A percentile compares a stretch with the other conserved stretches of the same genome.
Evolutionary conservation across 2,113 vertebrate species (phyloP).

Genomic region (Ivindomyrus marchei): DNA sequence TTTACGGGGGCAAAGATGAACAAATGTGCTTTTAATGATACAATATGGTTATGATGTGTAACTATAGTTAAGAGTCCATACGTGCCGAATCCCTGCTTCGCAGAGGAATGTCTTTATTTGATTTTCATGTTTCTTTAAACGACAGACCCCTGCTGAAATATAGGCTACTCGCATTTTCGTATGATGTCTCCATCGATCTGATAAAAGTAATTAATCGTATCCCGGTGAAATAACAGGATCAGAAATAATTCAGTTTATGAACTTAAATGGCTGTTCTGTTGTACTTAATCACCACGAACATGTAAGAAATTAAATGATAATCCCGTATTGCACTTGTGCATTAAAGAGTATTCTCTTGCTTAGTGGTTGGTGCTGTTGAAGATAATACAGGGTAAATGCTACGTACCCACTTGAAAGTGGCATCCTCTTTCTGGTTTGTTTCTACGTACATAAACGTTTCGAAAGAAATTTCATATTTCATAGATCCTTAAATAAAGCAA

Average conservation of each 20-base stretch:
- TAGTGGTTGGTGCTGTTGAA: neutral
- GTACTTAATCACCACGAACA: neutral
- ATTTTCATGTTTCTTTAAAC: neutral
- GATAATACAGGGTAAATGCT: neutral
- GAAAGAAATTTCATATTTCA: neutral
- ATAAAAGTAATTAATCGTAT: neutral
- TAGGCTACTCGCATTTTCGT: neutral
- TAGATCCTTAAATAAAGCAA: neutral
- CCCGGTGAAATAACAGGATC: neutral
- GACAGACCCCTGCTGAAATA: neutral
- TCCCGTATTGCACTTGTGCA: neutral
- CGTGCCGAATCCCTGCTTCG: neutral
- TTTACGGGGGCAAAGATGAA: neutral
- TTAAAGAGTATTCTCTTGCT: neutral
- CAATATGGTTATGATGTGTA: neutral
- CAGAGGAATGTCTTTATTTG: neutral
- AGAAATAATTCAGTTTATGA: neutral
- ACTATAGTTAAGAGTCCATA: neutral
- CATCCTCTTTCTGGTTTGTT: neutral
- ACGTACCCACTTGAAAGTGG: neutral
- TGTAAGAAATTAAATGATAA: neutral
- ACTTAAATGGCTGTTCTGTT: neutral
- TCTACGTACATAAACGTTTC: neutral
- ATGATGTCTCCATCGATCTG: neutral
- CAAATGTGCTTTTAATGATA: neutral